These are phyloP conservation scores for Coecobrya sp. DNA, from an alignment of 2,888 invertebrate genomes.

Conservation along the genomic window DNA sequence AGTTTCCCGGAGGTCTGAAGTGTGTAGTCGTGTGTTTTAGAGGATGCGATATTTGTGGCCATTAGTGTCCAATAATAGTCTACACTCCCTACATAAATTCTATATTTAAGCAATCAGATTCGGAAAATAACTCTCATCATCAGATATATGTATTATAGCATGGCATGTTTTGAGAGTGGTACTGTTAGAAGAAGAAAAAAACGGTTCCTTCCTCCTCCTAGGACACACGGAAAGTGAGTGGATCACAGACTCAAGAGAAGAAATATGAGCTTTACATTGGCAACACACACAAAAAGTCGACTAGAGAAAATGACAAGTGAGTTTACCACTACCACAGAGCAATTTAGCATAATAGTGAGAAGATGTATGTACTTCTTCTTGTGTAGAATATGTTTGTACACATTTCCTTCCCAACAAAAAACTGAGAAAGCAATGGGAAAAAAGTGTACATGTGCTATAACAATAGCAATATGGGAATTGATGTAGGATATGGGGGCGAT, in stretches of 20 bases:
- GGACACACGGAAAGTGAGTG: slow-evolving; percentile 48
- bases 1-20: background rate
- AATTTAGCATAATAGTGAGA: slow-evolving; percentile 4
- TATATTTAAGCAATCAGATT: slow-evolving; percentile 78
- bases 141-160: slow-evolving; percentile 3
- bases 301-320: slow-evolving; percentile 12
- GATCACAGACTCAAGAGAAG: slow-evolving; percentile 15
- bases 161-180: background rate
- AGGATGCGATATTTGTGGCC: slow-evolving; percentile 46
- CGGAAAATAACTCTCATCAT: slow-evolving; percentile 74
- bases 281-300: background rate
- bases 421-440: background rate
- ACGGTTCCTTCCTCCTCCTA: background rate
- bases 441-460: background rate
- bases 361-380: background rate
- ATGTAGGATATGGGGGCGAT: background rate
- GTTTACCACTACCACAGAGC: background rate
- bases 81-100: slow-evolving; percentile 75
- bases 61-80: slow-evolving; percentile 79
- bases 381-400: background rate
- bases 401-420: background rate
- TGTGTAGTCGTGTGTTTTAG: background rate
- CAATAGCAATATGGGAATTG: background rate
- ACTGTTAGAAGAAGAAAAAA: background rate
- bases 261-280: slow-evolving; percentile 12